Base-by-base conservation (phyloP, 1,140 invertebrate genomes). In the Hycleus cichorii region DNA sequence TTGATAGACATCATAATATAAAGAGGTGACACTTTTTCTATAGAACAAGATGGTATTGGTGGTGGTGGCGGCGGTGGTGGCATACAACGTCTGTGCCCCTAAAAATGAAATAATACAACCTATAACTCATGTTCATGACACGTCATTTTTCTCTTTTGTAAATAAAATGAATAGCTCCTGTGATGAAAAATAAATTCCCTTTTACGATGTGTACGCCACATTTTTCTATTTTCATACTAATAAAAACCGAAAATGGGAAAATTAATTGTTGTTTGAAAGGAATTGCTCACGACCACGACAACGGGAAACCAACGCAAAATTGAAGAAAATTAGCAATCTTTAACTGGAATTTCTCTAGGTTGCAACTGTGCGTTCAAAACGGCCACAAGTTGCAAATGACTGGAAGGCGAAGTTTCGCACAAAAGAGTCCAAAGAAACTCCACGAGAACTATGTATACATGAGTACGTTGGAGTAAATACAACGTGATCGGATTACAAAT, bases 71-170 rank as follows among this genome's bases (percentile, higher is more conserved):
- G 42, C n/a, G n/a, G 3, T 44, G 8, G 9, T 46, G 32, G 32
- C 46, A 27, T 46, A 57, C 39, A 26, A 42, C 46, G 42, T 42
- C 47, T 49, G 46, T 40, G 40, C 48, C 32, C 40, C 47, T 48
- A 57, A 57, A 57, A 45, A 57, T 57, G 56, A 57, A 57, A 57
- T 57, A 57, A 49, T 57, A 57, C 56, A 57, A 39, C 40, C 47
- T 57, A 57, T 57, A 49, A 57, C 47, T 57, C 56, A 57, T 57
- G 56, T 43, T 49, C 56, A 44, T 57, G 56, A 57, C 56, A 57
- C 56, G 48, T 46, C 56, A 57, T 57, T 57, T 57, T 57, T 57
- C 56, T 57, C 56, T 49, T 57, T 50, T 57, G 48, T 49, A 57
- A 57, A 57, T 57, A 57, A 57, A 57, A 57, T 57, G 56, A 46